Conservation (phyloP, 2,797 vertebrate species). For the Hippopotamyrus pictus region DNA sequence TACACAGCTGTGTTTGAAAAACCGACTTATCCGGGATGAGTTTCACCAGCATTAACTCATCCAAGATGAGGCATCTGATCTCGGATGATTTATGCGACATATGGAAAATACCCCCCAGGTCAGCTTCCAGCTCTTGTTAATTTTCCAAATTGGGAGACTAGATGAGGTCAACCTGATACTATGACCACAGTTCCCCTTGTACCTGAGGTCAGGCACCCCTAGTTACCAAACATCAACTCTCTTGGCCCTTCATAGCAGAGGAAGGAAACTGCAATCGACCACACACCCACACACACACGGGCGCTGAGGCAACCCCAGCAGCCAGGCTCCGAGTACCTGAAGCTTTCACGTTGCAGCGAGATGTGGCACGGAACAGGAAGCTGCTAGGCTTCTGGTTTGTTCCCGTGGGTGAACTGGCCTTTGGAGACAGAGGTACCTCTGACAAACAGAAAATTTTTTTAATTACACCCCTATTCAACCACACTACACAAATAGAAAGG, state of each 20-base stretch:
- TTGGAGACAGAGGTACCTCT: slow-evolving; percentile 48
- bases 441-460: background rate
- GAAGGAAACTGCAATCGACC: background rate
- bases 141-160: background rate
- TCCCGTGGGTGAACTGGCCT: slow-evolving; percentile 50
- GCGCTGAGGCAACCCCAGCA: background rate
- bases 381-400: slow-evolving; percentile 72
- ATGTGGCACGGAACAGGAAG: slow-evolving; percentile 76
- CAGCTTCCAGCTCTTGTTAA: background rate
- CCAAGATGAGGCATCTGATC: too few relatives aligned
- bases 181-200: background rate
- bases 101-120: background rate
- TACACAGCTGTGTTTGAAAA: too few relatives aligned
- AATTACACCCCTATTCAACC: background rate
- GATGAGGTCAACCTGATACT: background rate
- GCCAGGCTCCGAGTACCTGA: slow-evolving; percentile 47
- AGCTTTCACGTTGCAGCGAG: slow-evolving; percentile 56
- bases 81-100: too few relatives aligned
- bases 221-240: background rate
- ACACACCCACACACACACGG: background rate
- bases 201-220: background rate
- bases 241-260: background rate
- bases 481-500: background rate
- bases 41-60: too few relatives aligned
- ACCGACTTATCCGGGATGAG: too few relatives aligned